A percentile compares a stretch with the other conserved stretches of the same genome.
These are phyloP conservation scores for Zaprionus bogoriensis DNA, from an alignment of 2,888 invertebrate genomes.

Conservation along the genomic window DNA sequence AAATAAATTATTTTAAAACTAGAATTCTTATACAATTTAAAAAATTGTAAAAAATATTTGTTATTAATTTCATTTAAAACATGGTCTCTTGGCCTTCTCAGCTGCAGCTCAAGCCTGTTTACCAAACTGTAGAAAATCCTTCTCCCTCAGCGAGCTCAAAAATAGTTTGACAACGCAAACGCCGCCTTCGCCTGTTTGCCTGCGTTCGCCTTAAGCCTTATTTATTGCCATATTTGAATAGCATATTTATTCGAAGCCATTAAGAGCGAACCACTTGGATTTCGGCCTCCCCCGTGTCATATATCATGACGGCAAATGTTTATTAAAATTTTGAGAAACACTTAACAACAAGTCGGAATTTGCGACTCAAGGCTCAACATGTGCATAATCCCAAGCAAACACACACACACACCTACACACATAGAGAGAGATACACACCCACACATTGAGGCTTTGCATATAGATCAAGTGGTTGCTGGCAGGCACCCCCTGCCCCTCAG, in stretches of 20 bases:
- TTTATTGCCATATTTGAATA: constrained; percentile 31
- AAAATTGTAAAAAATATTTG: no score
- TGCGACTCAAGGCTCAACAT: constrained; percentile 57
- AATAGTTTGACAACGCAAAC: neutral
- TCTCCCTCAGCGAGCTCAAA: no score
- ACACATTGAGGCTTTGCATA: constrained; percentile 47
- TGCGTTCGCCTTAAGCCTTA: constrained; percentile 9
- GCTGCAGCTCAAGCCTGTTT: no score
- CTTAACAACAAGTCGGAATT: constrained; percentile 21
- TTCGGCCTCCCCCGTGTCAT: constrained; percentile 15
- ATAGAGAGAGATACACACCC: constrained; percentile 1
- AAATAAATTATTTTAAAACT: no score
- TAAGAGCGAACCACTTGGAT: constrained; percentile 16
- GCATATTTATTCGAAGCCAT: constrained; percentile 20
- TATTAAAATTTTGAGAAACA: constrained; percentile 54
- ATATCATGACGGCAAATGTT: constrained; percentile 55
- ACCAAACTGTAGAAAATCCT: no score
- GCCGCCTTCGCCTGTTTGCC: neutral
- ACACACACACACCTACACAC: constrained; percentile 2
- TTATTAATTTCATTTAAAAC: no score
- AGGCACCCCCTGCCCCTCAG: constrained; percentile 14
- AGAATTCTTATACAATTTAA: no score
- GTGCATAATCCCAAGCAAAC: constrained; percentile 56
- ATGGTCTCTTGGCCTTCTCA: no score
- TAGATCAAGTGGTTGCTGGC: constrained; percentile 62